Base-by-base conservation (phyloP, 37 sponge, comb jelly and placozoan species). In the Geodia barretti region DNA sequence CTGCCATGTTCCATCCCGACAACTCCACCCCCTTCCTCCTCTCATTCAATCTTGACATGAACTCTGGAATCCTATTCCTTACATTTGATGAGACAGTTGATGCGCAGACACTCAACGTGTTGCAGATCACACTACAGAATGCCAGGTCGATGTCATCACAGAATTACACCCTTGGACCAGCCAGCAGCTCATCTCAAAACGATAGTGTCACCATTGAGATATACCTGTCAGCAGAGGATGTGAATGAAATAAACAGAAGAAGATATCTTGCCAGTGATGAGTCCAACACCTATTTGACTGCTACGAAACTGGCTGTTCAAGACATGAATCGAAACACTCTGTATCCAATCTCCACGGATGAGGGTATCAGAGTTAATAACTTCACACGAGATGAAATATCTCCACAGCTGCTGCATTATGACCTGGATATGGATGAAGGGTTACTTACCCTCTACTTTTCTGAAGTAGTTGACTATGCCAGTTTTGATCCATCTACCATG, bases 41-140 rank as follows among this genome's bases (percentile, higher is more conserved):
- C 11, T 36, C 68, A 31, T 96, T 88, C 75, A 67, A 76, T 33
- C 73, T 96, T 35, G 89, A 96, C 79, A 82, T 93, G 83, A 82
- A 96, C 77, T 70, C 71, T 54, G 73, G 76, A 47, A 33, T 58
- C 42, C 54, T 96, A 21, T 61, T 35, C 21, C 78, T 96, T 36
- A 85, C 84, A 26, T 96, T 93, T 59, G 60, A 83, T 75, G 97
- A 96, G 60, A 90, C 92, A 38, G 92, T 96, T 39, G 80, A 85
- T 67, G 87, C 83, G 25, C 63, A 65, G 1, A 76, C 78, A 5
- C 68, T 95, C 8, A 28, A 64, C 20, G 84, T 88, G 32, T 32
- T 80, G 9, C 74, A 85, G 37, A 41, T 95, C 24, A 62, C 80
- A 30, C 79, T 95, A 14, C 91, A 90, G 39, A 85, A 72, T 60